These are phyloP conservation scores for Tachysurus fulvidraco DNA, from an alignment of 2,113 vertebrate species.

Conservation along the genomic window DNA sequence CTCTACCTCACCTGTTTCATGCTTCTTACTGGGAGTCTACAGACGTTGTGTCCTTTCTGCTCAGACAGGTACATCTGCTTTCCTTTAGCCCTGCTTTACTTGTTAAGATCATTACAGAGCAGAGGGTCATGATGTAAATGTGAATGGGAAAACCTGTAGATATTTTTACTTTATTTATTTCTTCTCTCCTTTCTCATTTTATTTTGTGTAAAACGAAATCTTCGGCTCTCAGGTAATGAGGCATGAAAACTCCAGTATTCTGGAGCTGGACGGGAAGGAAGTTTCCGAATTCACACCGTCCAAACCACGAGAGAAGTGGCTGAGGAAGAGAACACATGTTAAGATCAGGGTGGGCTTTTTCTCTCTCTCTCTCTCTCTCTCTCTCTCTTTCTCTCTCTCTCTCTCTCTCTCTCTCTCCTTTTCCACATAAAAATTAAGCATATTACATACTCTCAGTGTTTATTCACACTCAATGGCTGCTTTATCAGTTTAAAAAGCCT, in stretches of 20 bases:
- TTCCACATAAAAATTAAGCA: neutral
- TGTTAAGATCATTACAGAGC: neutral
- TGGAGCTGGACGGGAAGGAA: slow-evolving; percentile 84
- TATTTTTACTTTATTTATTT: neutral
- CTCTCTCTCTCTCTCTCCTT: neutral
- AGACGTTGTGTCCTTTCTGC: slow-evolving; percentile 90
- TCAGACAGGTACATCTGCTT: slow-evolving; percentile 82
- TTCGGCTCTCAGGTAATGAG: slow-evolving; percentile 83
- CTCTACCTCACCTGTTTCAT: slow-evolving; percentile 95
- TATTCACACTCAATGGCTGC: neutral
- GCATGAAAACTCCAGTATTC: slow-evolving; percentile 83
- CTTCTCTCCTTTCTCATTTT: neutral
- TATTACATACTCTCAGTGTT: neutral
- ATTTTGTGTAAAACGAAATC: neutral
- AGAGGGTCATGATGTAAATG: neutral
- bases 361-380: too few species aligned
- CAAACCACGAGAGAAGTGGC: slow-evolving; percentile 92
- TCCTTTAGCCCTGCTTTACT: neutral
- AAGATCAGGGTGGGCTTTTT: slow-evolving; percentile 82
- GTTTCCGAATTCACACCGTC: slow-evolving; percentile 80
- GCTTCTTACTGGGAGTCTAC: slow-evolving; percentile 99
- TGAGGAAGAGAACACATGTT: slow-evolving; percentile 93
- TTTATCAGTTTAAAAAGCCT: neutral
- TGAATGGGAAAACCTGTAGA: too few species aligned
- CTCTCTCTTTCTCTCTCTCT: too few species aligned